Conservation (phyloP, 2,113 vertebrate genomes). For the Muscicapa adusta region DNA sequence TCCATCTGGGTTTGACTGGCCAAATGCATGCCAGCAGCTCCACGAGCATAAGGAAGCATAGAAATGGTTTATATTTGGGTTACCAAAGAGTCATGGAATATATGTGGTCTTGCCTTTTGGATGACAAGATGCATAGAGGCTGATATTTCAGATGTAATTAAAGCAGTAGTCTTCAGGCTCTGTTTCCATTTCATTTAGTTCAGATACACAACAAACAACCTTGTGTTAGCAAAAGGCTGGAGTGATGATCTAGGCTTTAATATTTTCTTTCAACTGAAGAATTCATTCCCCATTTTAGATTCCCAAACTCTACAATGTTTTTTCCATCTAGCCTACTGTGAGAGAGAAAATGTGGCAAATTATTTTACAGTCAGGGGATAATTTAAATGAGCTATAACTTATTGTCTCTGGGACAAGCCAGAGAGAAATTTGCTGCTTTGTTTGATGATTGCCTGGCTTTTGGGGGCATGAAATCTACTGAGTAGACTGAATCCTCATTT, state of each 20-base stretch:
- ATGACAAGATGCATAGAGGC: neutral
- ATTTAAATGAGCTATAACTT: neutral
- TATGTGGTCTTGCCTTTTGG: neutral
- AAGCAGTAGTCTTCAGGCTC: neutral
- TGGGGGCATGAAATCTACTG: neutral
- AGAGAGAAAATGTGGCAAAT: neutral
- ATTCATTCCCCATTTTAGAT: neutral
- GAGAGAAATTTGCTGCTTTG: neutral
- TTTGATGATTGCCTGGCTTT: neutral
- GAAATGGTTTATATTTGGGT: neutral
- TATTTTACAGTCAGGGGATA: neutral
- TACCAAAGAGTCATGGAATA: neutral
- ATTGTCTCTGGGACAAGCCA: neutral
- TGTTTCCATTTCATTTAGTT: neutral
- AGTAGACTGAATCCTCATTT: neutral
- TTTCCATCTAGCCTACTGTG: neutral
- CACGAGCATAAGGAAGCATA: neutral
- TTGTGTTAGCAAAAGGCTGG: neutral
- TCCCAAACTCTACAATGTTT: neutral
- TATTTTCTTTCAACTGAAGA: neutral
- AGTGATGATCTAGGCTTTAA: neutral
- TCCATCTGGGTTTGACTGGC: neutral
- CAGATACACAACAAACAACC: accelerated
- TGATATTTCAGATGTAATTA: neutral
- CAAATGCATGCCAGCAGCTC: neutral